Evolutionary conservation across 2,888 invertebrate genomes (phyloP), one percentile per base, ranked within the genome.

Genomic region (Dolichomitus sp.): DNA sequence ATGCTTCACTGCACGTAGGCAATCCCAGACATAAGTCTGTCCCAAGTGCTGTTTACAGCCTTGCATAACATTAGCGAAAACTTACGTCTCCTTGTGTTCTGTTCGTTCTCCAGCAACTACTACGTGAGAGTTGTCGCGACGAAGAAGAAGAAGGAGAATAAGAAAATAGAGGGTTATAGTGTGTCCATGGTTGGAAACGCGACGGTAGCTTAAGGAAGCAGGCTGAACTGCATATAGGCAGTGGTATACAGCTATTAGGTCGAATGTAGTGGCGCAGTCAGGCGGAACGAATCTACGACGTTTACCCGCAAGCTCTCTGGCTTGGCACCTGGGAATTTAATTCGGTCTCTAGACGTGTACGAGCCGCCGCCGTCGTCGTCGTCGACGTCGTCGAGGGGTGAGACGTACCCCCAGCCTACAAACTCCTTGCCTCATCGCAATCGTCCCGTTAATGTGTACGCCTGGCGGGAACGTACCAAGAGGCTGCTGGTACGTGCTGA

Each of bases 401-500:
- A n/a, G 59, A 17, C 54, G 23, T 27, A 54, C 23, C 2, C 27
- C 23, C 17, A 11, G 37, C 19, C 61, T 37, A 40, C 61, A 19
- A 61, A 61, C 61, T 37, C 61, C 61, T 37, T 17, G n/a, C 50
- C 40, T 52, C 40, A 27, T 27, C 59, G 72, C 68, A 68, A 80
- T 80, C 73, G 73, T 63, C 33, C 61, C 61, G 73, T 80, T 80
- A 80, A 80, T 80, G 73, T 74, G 79, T 52, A 68, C 73, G 48
- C 65, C 63, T 7, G 17, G 42, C 4, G 61, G 30, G 50, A 73
- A 66, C 48, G 79, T 80, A 80, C 79, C 79, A 74, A 73, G 73
- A 73, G 73, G 50, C 61, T 52, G 68, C 33, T 80, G 79, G 79
- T 80, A 80, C 79, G 79, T 68, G 79, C 68, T 59, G 66, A 80